Base-by-base conservation (phyloP, 2,113 vertebrate species). In the Aegithalos caudatus region DNA sequence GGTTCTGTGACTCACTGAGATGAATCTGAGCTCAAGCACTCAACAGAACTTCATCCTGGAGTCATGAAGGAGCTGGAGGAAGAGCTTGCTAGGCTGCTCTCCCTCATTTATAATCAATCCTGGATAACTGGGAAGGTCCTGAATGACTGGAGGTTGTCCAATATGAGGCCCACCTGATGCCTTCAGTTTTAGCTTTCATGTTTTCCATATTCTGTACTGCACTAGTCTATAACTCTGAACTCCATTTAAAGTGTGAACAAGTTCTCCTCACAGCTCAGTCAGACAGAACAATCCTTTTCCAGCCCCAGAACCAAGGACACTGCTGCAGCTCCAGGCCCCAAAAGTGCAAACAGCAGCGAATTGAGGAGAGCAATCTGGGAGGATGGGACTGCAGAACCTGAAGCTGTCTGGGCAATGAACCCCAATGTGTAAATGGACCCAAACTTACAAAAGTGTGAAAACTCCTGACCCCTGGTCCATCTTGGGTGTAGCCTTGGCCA, bases 1-100 rank as follows among this genome's bases (percentile, higher is more conserved):
- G 4, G 61, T 40, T 60, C 51, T 1, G 1, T 71, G 66, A 61
- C 54, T 64, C 71, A 81, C 50, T 0, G 0, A 45, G 47, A 40
- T 12, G 25, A 58, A 35, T 17, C 77, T 51, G 76, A 94, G 54
- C 47, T 56, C 53, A 56, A 54, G 27, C 0, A 1, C 24, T 65
- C 8, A 2, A n/a, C 1, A 1, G 40, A 24, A 60, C 54, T 76
- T 67, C 47, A 40, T 35, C 35, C 35, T 40, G 35, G 11, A 58
- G n/a, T 45, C 14, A 20, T 9, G n/a, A 69, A 24, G 58, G 22
- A 65, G 14, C 18, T 57, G 44, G 37, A 17, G 7, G 10, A 60
- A 73, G 28, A 53, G 17, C 38, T 47, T 31, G 21, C 29, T 40
- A 27, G n/a, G 38, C 20, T 67, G n/a, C 23, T 61, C 14, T 48